Evolutionary conservation across 2,797 vertebrate species (phyloP), one percentile per base, ranked within the genome.

Genomic region (Heteromormyrus szaboi): DNA sequence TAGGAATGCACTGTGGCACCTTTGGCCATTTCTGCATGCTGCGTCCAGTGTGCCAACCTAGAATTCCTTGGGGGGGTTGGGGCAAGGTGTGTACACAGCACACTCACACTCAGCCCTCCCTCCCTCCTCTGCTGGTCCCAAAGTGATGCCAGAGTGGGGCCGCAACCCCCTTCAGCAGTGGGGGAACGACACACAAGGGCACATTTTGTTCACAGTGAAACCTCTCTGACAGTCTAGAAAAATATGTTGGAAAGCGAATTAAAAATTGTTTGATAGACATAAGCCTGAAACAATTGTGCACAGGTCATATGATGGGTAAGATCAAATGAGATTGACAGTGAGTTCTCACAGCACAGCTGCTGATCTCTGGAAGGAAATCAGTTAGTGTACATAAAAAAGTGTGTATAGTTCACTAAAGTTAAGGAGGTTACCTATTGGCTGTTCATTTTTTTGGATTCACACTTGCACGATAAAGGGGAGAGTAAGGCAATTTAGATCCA

Each of bases 1-100:
- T 17, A 89, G 85, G 88, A 88, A 92, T 89, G 85, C 84, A 89
- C 54, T 88, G 51, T 62, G 86, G 29, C 33, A 90, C 87, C 86
- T 86, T 46, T 48, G 17, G n/a, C 41, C 37, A 37, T 56, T 79
- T 41, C 9, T n/a, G n/a, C 79, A 50, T 50, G 79, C 41, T 50
- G 17, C 79, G 19, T 83, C 68, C 68, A 7, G 33, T 41, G 68
- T 41, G 37, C 33, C 68, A 37, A 41, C 37, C 68, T 41, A 14
- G 29, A 68, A 76, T 76, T 76, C 33, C 68, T 41, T 3, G 1
- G 41, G 68, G 68, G 68, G 68, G 62, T 4, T 33, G 62, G 37
- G 33, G 68, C 33, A 19, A 44, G 68, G 68, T 41, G 37, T 37
- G 68, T 41, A 76, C 68, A 33, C 68, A 37, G 14, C 68, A 72